These are phyloP conservation scores for Lycocerus yunnanus DNA, from an alignment of 2,888 invertebrate species.

Conservation along the genomic window DNA sequence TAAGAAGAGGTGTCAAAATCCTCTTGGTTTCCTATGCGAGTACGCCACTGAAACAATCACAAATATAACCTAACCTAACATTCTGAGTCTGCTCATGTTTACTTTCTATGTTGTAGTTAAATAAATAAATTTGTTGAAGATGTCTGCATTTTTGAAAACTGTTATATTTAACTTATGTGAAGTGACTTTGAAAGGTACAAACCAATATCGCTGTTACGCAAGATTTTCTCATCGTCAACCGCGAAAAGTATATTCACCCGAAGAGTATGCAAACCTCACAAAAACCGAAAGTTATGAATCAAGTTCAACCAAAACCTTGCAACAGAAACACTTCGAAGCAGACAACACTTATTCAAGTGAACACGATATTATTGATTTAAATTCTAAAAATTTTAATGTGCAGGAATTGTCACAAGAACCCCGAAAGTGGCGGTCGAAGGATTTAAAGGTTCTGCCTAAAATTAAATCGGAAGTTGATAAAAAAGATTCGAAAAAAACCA, in stretches of 20 bases:
- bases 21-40: too few species aligned
- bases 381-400: background rate
- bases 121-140: background rate
- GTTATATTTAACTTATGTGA: background rate
- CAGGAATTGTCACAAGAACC: background rate
- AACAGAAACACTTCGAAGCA: background rate
- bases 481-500: background rate
- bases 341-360: background rate
- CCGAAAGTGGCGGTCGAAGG: background rate
- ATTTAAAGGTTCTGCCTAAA: background rate
- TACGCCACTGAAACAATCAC: background rate
- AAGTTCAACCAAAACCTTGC: background rate
- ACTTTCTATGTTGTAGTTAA: too few species aligned
- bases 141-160: background rate
- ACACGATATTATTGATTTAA: background rate
- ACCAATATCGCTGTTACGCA: slow-evolving; percentile 38
- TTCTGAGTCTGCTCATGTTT: background rate
- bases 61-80: background rate
- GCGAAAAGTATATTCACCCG: slow-evolving; percentile 59
- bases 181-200: background rate
- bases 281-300: slow-evolving; percentile 12
- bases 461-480: background rate
- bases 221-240: slow-evolving; percentile 62
- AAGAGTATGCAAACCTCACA: slow-evolving; percentile 47
- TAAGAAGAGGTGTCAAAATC: too few species aligned